Evolutionary conservation across 1,140 invertebrate genomes (phyloP), one percentile per base, ranked within the genome.

Genomic region (Hesperophylax magnus): DNA sequence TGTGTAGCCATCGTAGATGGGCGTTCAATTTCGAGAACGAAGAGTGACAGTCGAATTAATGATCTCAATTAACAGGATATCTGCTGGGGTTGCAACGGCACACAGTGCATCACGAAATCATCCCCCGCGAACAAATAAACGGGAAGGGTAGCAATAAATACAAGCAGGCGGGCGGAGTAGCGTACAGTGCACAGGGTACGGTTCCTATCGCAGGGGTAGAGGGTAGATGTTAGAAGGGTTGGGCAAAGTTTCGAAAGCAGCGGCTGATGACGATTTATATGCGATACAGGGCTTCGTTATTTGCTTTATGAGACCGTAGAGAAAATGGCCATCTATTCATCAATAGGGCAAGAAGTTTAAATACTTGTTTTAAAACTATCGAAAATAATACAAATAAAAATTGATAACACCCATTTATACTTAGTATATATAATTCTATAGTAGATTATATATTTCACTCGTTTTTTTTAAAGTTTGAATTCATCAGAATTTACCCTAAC

Each of bases 211-310:
- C 31, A 77, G 22, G 18, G 67, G 20, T 8, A 18, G 69, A 7
- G 31, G 2, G 7, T 6, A 39, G 9, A 9, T 6, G 58, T 54
- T 22, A 20, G 34, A 79, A 77, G 78, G 81, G 81, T 82, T 82
- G 81, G 78, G 27, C 5, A 5, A 79, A 77, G 56, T 78, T 67
- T 82, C 24, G 71, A 67, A 9, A 74, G 52, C 34, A 63, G 56
- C 18, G 63, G 14, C 67, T 82, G 81, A 82, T 82, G 78, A 80
- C 81, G 81, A 82, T 82, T 82, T 82, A 82, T 82, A 56, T 67
- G 47, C 20, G 81, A 80, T 82, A 80, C 54, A 52, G 79, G 78
- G 67, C 65, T 82, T 80, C 56, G 78, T 82, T 80, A 82, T 80
- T 82, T 80, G 74, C 72, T 82, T 82, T 82, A 82, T 63, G 67